Evolutionary conservation across 2,113 vertebrate species (phyloP), one percentile per base, ranked within the genome.

Genomic region (Elephantulus edwardii): DNA sequence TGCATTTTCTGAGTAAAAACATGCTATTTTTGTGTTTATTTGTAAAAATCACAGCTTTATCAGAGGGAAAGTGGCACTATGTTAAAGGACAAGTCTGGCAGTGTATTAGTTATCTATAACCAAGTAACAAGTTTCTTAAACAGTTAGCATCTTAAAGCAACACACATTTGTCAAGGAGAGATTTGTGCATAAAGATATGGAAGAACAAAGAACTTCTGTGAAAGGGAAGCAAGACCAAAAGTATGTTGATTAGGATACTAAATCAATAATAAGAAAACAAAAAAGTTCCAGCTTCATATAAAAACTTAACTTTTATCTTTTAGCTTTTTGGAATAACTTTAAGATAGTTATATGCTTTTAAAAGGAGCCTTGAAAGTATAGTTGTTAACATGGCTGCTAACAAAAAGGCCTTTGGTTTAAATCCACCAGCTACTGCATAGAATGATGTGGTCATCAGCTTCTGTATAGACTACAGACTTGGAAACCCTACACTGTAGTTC

Each of bases 171-270:
- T n/a, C n/a, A n/a, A n/a, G n/a, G n/a, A n/a, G n/a, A n/a, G n/a
- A n/a, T 13, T 26, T 13, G n/a, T 40, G 8, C 42, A n/a, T 14
- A 14, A 48, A 35, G 6, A n/a, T 30, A 24, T 14, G 9, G 16
- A 2, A 48, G 8, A 17, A 20, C 5, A 2, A 1, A 12, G 46
- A 13, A 54, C 16, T 30, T 44, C 6, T 1, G 0, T 1, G 5
- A 30, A 56, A 3, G 11, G 38, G 14, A 1, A 6, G 26, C 28
- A 46, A 30, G 35, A 74, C 12, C 42, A 44, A 38, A 54, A 68
- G 54, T 26, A n/a, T n/a, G n/a, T n/a, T n/a, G n/a, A n/a, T n/a
- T n/a, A n/a, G n/a, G n/a, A n/a, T n/a, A n/a, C 26, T 44, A 4
- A 1, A 16, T 2, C n/a, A n/a, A n/a, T n/a, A n/a, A n/a, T n/a